These are phyloP conservation scores for Cyclina sinensis DNA, from an alignment of 1,140 invertebrate species.

Conservation along the genomic window DNA sequence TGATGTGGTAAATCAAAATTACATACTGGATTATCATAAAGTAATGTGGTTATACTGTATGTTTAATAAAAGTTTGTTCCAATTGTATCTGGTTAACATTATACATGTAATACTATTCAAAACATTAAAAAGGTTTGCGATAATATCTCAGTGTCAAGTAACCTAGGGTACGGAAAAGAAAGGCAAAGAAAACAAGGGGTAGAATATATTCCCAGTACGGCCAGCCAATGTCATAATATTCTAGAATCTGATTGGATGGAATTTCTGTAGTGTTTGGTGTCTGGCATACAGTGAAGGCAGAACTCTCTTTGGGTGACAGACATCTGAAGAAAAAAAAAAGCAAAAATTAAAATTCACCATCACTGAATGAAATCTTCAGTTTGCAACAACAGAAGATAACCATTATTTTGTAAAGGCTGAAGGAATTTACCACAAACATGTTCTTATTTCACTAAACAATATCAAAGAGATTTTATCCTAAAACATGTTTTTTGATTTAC, in stretches of 20 bases:
- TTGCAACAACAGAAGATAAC: background rate
- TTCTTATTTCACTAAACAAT: too few species aligned
- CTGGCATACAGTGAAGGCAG: conserved; percentile 58
- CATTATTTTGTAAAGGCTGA: too few species aligned
- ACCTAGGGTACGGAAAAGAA: conserved; percentile 53
- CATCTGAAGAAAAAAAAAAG: conserved; percentile 50
- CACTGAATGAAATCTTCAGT: background rate
- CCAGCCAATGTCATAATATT: conserved; percentile 51
- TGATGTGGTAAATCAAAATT: too few species aligned
- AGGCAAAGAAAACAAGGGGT: conserved; percentile 62
- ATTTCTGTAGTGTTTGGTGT: conserved; percentile 56
- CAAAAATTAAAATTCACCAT: background rate
- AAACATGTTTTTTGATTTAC: too few species aligned
- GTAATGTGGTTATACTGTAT: too few species aligned
- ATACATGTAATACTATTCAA: too few species aligned
- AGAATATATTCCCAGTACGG: conserved; percentile 62
- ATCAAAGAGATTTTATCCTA: too few species aligned
- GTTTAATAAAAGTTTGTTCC: too few species aligned
- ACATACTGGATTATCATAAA: too few species aligned
- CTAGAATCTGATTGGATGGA: conserved; percentile 48
- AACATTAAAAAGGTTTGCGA: conserved; percentile 54
- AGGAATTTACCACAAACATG: too few species aligned
- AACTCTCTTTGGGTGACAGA: conserved; percentile 16
- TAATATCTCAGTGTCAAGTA: conserved; percentile 69
- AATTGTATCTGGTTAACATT: too few species aligned